Base-by-base conservation (phyloP, 2,888 invertebrate genomes). In the Leucoma salicis region DNA sequence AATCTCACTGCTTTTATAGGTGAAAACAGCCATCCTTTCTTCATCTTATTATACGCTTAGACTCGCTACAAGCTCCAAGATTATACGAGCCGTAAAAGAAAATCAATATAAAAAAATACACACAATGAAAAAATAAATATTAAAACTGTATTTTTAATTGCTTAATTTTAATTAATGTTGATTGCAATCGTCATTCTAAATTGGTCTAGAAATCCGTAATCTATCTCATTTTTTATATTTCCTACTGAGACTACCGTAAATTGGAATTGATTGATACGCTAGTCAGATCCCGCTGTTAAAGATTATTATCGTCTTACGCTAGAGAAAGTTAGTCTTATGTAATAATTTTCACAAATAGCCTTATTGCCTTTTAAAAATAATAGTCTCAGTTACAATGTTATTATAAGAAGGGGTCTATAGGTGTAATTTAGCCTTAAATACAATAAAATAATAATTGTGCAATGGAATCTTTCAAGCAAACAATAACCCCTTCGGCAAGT, bases 171-270 rank as follows among this genome's bases (percentile, higher is more conserved):
- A 27, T 27, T n/a, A 27, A 1, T 27, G n/a, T 27, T 27, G 13
- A 34, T 34, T 34, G 34, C 12, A 34, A 34, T 34, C 14, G 14
- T 14, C 11, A 28, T 38, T 14, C 5, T 24, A 11, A 24, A 31
- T 31, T 24, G 28, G 31, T 31, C 6, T 24, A 14, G 37, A 14
- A 14, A 25, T 35, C 7, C 10, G 24, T 13, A 6, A 21, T 18
- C 16, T 12, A 35, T 15, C 12, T 16, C 24, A 12, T 25, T 14
- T 11, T 25, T n/a, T 32, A 21, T 38, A 14, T 32, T 38, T 2
- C 14, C 14, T 24, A 16, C 14, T 13, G 25, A 33, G n/a, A 16
- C 11, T 38, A 14, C 25, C 24, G 24, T 38, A 31, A 37, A 37
- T 31, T 37, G 37, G 31, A 3, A 4, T 24, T 39, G 21, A 39